phyloP scores from a whole-genome alignment of 2,113 vertebrate genomes.

The Lucifuga dentata region DNA sequence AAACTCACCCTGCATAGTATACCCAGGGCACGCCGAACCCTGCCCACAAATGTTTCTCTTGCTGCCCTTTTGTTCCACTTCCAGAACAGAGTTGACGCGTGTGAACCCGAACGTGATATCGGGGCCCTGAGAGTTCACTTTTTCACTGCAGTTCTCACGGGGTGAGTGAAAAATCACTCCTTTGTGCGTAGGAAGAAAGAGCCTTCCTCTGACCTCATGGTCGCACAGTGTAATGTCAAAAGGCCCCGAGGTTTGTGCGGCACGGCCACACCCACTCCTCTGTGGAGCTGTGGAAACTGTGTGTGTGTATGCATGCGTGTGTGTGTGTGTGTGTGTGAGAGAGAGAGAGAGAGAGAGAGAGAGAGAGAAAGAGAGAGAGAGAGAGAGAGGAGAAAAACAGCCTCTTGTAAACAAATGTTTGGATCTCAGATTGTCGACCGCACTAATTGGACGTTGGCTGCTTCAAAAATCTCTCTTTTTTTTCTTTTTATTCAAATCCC shows the following conservation, averaged over 20 bases:
- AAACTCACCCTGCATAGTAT: slow-evolving; percentile 46
- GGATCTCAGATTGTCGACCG: slow-evolving; percentile 56
- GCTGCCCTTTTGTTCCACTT: slow-evolving; percentile 73
- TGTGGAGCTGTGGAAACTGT: slow-evolving; percentile 59
- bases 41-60: slow-evolving; percentile 72
- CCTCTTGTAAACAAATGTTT: slow-evolving; percentile 74
- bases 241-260: slow-evolving; percentile 73
- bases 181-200: slow-evolving; percentile 72
- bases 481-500: slow-evolving; percentile 28
- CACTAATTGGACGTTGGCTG: slow-evolving; percentile 75
- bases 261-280: slow-evolving; percentile 72
- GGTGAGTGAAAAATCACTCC: slow-evolving; percentile 74
- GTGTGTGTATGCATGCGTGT: too few species aligned
- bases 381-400: slow-evolving; percentile 27
- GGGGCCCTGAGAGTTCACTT: slow-evolving; percentile 69
- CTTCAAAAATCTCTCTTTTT: slow-evolving; percentile 21
- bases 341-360: background rate
- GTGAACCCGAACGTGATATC: slow-evolving; percentile 73
- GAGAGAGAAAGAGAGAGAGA: too few species aligned
- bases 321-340: slow-evolving; percentile 39
- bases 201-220: slow-evolving; percentile 79
- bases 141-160: slow-evolving; percentile 71
- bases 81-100: slow-evolving; percentile 75
- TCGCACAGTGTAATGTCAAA: slow-evolving; percentile 75
- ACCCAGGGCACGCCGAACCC: slow-evolving; percentile 53